Base-by-base conservation (phyloP, 2,797 vertebrate species). In the Vireo griseus region DNA sequence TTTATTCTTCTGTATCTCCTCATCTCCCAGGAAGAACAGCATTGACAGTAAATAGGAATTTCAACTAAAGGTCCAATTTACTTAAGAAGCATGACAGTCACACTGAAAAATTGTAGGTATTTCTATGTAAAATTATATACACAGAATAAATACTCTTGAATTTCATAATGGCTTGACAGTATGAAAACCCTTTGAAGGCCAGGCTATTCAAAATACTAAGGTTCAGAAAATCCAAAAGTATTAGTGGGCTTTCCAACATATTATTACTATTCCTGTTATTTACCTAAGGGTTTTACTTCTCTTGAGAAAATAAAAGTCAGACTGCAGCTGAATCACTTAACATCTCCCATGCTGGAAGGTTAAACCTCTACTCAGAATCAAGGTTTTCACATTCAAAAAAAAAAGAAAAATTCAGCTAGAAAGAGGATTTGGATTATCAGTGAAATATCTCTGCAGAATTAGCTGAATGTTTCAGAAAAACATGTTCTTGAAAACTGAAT, bases 181-280 rank as follows among this genome's bases (percentile, higher is more conserved):
- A 57, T 2, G 6, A 83, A 85, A 91, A 72, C 35, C 13, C 15
- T 83, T 65, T 80, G 75, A 94, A 95, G 68, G 82, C 61, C 37
- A 90, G 33, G 35, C 61, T 77, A 90, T 33, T 88, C 72, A 90
- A 93, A 83, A 91, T 88, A 85, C 55, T 91, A 96, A 86, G 68
- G 65, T 74, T 95, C 58, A 88, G 48, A 77, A 83, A 89, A 94
- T 37, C 44, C 39, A 9, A 28, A 85, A 85, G 57, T 57, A 86
- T 91, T 94, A 95, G 26, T 8, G n/a, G 25, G 54, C 52, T 94
- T 82, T 68, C 33, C 87, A 91, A 47, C 35, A 57, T 44, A 77
- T 86, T 91, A 94, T 71, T 90, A 67, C 57, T 80, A 80, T 62
- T 90, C 61, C 78, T 94, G 78, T 76, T 93, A 96, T 93, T 95